Evolutionary conservation across 1,140 invertebrate genomes (phyloP).

Genomic region (Pteromalus puparum): DNA sequence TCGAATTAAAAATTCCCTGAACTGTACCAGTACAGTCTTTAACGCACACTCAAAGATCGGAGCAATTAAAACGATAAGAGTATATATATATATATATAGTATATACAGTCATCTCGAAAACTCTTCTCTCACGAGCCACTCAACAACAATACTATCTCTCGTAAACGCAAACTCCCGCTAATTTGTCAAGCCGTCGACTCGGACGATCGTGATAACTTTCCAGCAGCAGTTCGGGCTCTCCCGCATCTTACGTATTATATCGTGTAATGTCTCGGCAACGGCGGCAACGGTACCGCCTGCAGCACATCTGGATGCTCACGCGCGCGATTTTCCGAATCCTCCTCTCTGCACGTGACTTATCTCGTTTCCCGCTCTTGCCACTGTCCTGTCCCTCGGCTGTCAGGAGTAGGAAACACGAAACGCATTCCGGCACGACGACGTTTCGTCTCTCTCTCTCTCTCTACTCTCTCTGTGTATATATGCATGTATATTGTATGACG

Average conservation of each 20-base stretch:
- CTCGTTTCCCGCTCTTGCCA: slow-evolving; percentile 25
- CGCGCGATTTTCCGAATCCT: slow-evolving; percentile 45
- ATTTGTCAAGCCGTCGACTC: slow-evolving; percentile 47
- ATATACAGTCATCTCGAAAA: not conserved
- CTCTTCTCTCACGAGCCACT: not conserved
- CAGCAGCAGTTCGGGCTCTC: not conserved
- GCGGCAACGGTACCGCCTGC: slow-evolving; percentile 23
- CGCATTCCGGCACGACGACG: slow-evolving; percentile 32
- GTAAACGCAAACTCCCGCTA: slow-evolving; percentile 41
- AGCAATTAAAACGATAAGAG: not conserved
- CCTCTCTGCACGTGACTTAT: slow-evolving; percentile 45
- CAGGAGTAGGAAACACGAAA: slow-evolving; percentile 41
- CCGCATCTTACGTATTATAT: slow-evolving; percentile 33
- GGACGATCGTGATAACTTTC: slow-evolving; percentile 45
- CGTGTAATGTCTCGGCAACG: slow-evolving; percentile 19
- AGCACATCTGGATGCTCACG: slow-evolving; percentile 42
- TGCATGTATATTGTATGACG: slow-evolving; percentile 28
- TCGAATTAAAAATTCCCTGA: too few relatives aligned
- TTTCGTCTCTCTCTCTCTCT: too few relatives aligned
- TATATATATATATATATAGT: too few relatives aligned
- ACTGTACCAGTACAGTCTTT: too few relatives aligned
- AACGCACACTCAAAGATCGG: too few relatives aligned
- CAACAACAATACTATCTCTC: not conserved
- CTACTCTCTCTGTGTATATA: too few relatives aligned
- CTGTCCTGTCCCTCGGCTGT: slow-evolving; percentile 31